Percentiles rank a stretch among this genome's conserved stretches.
Conservation (phyloP, 2,113 vertebrate genomes). For the Daubentonia madagascariensis region DNA sequence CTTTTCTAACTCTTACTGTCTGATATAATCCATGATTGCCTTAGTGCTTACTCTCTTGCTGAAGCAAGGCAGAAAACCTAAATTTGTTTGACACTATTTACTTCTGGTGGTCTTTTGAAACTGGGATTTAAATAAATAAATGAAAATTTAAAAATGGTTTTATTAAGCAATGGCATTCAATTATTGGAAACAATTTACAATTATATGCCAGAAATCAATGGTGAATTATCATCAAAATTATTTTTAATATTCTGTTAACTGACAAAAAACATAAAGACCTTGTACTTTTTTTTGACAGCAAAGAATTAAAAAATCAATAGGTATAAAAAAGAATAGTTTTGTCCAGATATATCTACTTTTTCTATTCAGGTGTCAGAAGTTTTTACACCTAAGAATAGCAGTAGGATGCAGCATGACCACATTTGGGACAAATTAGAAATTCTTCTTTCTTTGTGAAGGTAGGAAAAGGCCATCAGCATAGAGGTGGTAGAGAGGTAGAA, state of each 20-base stretch:
- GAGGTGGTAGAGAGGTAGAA: background rate
- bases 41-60: background rate
- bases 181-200: background rate
- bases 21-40: background rate
- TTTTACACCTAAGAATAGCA: background rate
- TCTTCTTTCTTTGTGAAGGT: background rate
- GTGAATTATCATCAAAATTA: background rate
- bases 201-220: background rate
- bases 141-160: background rate
- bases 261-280: background rate
- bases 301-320: background rate
- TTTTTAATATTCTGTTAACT: background rate
- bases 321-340: background rate
- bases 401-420: background rate
- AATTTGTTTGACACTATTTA: too few species aligned
- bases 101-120: background rate
- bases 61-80: background rate
- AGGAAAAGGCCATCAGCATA: background rate
- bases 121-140: background rate
- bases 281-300: background rate
- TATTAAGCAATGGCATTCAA: background rate
- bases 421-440: background rate
- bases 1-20: background rate
- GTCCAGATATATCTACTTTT: background rate
- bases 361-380: background rate